Evolutionary conservation across 2,113 vertebrate species (phyloP).

Genomic region (Tonatia bakeri): DNA sequence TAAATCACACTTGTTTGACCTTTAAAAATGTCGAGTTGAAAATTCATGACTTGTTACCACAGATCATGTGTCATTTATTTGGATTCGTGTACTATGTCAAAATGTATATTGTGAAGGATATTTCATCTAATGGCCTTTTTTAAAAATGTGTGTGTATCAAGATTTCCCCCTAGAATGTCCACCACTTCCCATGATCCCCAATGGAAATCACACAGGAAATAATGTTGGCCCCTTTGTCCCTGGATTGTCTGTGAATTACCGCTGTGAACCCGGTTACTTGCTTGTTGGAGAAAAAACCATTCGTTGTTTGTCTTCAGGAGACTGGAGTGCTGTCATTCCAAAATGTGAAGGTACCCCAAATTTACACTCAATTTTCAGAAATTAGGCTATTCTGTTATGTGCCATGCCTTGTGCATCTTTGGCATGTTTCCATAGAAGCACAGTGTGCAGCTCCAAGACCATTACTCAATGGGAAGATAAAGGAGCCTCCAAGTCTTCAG

Average conservation of each 20-base stretch:
- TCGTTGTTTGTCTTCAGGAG: slow-evolving; percentile 70
- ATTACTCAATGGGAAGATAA: slow-evolving; percentile 52
- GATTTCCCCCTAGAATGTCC: slow-evolving; percentile 49
- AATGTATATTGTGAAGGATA: background rate
- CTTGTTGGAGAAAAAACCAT: slow-evolving; percentile 69
- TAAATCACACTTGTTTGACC: background rate
- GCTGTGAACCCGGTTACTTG: slow-evolving; percentile 70
- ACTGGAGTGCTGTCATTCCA: slow-evolving; percentile 72
- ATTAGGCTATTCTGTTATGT: background rate
- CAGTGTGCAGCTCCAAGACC: slow-evolving; percentile 16
- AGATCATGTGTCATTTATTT: background rate
- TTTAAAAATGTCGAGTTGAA: background rate
- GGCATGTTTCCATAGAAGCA: slow-evolving; percentile 43
- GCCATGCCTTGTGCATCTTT: background rate
- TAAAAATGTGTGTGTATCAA: background rate
- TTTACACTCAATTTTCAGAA: background rate
- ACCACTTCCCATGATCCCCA: slow-evolving; percentile 46
- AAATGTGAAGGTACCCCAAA: slow-evolving; percentile 73
- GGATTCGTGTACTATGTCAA: background rate
- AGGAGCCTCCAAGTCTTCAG: background rate
- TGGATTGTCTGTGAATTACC: slow-evolving; percentile 73
- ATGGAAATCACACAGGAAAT: slow-evolving; percentile 44
- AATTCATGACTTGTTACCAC: background rate
- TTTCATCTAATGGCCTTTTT: slow-evolving; percentile 18
- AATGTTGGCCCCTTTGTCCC: slow-evolving; percentile 23